Conservation (phyloP, 2,113 vertebrate species). For the Embiotoca jacksoni region DNA sequence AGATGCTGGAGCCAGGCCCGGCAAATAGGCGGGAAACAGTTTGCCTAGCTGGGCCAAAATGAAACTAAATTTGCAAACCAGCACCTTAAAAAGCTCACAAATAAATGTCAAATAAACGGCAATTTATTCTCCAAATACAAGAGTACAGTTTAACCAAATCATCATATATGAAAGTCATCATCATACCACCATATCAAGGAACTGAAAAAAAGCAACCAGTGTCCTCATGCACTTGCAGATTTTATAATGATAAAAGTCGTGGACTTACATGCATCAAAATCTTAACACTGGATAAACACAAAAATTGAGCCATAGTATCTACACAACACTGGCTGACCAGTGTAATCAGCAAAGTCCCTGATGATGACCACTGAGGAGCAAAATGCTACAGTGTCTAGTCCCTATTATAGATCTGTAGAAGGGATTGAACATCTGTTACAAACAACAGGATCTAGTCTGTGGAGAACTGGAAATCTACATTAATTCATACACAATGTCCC, state of each 20-base stretch:
- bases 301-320: neutral
- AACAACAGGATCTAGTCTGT: conserved; percentile 31
- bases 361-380: conserved; percentile 10
- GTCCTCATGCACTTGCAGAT: neutral
- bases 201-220: neutral
- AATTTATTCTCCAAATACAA: neutral
- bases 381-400: conserved; percentile 17
- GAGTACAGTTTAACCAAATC: neutral
- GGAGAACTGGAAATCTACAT: conserved; percentile 33
- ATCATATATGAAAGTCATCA: conserved; percentile 2
- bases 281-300: neutral
- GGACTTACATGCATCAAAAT: neutral
- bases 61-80: neutral
- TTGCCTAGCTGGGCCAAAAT: neutral
- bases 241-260: neutral
- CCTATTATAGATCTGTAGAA: conserved; percentile 16
- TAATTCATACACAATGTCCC: conserved; percentile 36
- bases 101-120: neutral
- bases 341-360: neutral
- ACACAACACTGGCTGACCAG: neutral
- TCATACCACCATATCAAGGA: neutral
- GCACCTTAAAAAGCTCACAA: neutral
- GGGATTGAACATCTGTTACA: conserved; percentile 45
- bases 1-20: conserved; percentile 4
- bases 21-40: neutral